These are phyloP conservation scores for Drosophila tsacasi DNA, from an alignment of 1,140 invertebrate species.

Conservation along the genomic window DNA sequence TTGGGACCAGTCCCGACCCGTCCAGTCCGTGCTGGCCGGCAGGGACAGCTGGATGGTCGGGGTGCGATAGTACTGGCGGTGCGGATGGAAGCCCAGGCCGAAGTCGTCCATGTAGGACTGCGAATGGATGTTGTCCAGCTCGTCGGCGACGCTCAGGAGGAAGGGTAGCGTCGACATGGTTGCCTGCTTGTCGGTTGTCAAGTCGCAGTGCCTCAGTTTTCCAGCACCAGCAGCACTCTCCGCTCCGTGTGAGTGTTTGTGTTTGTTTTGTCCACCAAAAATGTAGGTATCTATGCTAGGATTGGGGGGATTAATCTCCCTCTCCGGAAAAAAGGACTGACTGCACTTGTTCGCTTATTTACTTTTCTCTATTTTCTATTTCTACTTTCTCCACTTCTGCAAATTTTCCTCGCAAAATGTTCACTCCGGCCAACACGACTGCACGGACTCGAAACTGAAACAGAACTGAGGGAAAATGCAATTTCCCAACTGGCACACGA, in stretches of 20 bases:
- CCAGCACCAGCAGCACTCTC: conserved; percentile 7
- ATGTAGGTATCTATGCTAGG: conserved; percentile 68
- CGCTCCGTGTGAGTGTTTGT: background rate
- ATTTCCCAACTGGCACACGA: conserved; percentile 61
- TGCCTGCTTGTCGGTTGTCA: conserved; percentile 9
- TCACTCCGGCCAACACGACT: conserved; percentile 62
- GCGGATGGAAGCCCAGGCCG: conserved; percentile 83
- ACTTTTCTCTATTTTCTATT: conserved; percentile 45
- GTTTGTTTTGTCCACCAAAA: conserved; percentile 31
- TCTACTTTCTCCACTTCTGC: conserved; percentile 22
- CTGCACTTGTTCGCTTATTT: conserved; percentile 49
- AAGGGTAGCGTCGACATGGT: conserved; percentile 84
- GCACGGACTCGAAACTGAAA: conserved; percentile 77
- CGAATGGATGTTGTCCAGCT: conserved; percentile 83
- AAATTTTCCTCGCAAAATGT: conserved; percentile 26
- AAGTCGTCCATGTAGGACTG: conserved; percentile 84
- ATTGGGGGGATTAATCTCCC: conserved; percentile 32
- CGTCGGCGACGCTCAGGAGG: conserved; percentile 81
- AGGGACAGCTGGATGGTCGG: conserved; percentile 81
- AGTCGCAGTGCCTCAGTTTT: conserved; percentile 58
- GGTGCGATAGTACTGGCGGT: conserved; percentile 80
- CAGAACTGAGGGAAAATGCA: conserved; percentile 78
- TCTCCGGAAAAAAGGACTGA: background rate
- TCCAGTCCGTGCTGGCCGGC: conserved; percentile 82
- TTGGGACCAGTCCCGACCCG: conserved; percentile 40